Base-by-base conservation (phyloP, 2,113 vertebrate genomes). In the Abramis brama region DNA sequence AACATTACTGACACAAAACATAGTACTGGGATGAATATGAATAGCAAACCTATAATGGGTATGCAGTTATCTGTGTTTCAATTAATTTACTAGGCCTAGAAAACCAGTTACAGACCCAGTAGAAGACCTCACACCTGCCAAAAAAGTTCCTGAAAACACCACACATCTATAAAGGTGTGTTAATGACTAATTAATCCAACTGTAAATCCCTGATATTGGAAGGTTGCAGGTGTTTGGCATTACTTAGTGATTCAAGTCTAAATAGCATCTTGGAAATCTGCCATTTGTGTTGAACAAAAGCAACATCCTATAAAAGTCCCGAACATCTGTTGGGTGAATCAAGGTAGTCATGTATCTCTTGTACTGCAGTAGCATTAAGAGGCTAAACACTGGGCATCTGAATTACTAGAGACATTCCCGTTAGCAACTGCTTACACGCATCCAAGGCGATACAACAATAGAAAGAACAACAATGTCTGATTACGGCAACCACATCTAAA, bases 1-100 rank as follows among this genome's bases (percentile, higher is more conserved):
- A 30, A 66, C 2, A 9, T 75, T 94, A 89, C 90, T 95, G 93
- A 94, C 91, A 94, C 91, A 85, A 74, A 23, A 94, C 90, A 91
- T 89, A 66, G 27, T 68, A 68, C 27, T 68, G 30, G 6, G 27
- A 33, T 68, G 15, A 68, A 68, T 3, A 17, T 33, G 27, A 68
- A 68, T 17, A 10, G 30, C 15, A 3, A 47, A 52, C 50, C 13
- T 52, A 52, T 17, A 52, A 52, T 52, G 50, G 50, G 50, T 52
- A 5, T 15, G 13, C 50, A 52, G 50, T 5, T 17, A 15, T 79
- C 19, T 59, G 76, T 21, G 3, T 30, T 43, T 43, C 55, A 60
- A 60, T 79, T 60, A n/a, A 79, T n/a, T 39, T 23, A 60, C 59
- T 11, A 50, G n/a, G n/a, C 73, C 45, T 9, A 66, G 12, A 36